These are phyloP conservation scores for Aplodontia rufa DNA, from an alignment of 2,113 vertebrate genomes.

Conservation along the genomic window DNA sequence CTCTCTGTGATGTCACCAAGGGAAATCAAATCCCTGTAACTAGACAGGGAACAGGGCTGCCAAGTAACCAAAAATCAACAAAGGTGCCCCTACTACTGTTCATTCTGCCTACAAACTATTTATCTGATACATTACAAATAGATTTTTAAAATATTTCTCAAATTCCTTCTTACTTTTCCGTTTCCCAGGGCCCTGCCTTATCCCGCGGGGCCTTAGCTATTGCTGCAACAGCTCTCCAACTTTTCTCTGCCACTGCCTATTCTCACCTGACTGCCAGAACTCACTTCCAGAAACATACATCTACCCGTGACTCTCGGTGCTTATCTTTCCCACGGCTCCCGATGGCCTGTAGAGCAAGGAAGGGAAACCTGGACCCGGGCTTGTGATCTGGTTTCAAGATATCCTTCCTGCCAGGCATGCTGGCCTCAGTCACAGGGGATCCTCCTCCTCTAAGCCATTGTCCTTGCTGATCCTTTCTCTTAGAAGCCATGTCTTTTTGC, in stretches of 20 bases:
- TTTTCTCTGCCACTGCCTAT: not conserved
- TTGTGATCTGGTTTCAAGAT: not conserved
- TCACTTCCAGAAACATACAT: not conserved
- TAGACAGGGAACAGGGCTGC: not conserved
- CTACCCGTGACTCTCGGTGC: not conserved
- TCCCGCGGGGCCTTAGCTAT: not conserved
- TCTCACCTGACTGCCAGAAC: not conserved
- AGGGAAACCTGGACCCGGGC: not conserved
- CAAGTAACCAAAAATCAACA: not conserved
- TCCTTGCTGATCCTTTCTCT: not conserved
- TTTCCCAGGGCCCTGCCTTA: not conserved
- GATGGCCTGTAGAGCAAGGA: not conserved
- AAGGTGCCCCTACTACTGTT: not conserved
- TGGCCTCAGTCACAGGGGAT: not conserved
- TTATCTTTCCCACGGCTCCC: not conserved
- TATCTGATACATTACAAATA: not conserved
- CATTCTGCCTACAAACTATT: not conserved
- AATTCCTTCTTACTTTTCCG: not conserved
- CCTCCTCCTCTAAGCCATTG: not conserved
- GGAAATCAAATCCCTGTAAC: not conserved
- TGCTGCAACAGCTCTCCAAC: fast-evolving
- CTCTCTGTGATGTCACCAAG: not conserved
- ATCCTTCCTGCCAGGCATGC: not conserved
- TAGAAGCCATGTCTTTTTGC: not conserved
- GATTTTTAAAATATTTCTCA: not conserved